Conservation (phyloP, 1,140 invertebrate species). For the Drosophila truncata region DNA sequence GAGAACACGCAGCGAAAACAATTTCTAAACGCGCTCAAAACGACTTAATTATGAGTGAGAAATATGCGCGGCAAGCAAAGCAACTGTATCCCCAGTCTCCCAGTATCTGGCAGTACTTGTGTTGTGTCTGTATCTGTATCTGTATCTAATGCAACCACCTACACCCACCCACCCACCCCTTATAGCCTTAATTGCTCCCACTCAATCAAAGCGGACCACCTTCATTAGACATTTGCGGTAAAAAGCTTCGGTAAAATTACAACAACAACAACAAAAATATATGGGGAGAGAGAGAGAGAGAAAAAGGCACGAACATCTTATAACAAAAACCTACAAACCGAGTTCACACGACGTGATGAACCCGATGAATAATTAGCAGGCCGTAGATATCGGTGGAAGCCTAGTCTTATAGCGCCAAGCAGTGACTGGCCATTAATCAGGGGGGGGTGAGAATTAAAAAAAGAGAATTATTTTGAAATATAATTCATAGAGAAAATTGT, state of each 20-base stretch:
- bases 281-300: neutral
- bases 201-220: constrained; percentile 82
- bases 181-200: constrained; percentile 73
- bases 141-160: constrained; percentile 21
- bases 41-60: constrained; percentile 83
- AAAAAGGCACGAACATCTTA: constrained; percentile 53
- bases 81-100: constrained; percentile 58
- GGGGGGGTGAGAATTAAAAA: too few species aligned
- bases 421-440: constrained; percentile 47
- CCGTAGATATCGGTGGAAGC: constrained; percentile 28
- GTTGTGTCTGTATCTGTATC: constrained; percentile 18
- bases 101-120: constrained; percentile 31
- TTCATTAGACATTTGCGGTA: constrained; percentile 84
- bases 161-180: neutral
- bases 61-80: constrained; percentile 78
- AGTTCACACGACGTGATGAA: constrained; percentile 74
- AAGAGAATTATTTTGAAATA: too few species aligned
- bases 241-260: constrained; percentile 57
- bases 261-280: neutral
- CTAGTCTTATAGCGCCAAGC: constrained; percentile 37
- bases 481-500: too few species aligned
- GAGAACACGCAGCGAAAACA: constrained; percentile 80
- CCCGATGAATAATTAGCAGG: constrained; percentile 74
- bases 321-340: constrained; percentile 80
- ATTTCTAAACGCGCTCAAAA: constrained; percentile 84